Percentiles rank a stretch among this genome's conserved stretches.
Conservation (phyloP, 2,113 vertebrate genomes). For the Myiopsitta monachus region DNA sequence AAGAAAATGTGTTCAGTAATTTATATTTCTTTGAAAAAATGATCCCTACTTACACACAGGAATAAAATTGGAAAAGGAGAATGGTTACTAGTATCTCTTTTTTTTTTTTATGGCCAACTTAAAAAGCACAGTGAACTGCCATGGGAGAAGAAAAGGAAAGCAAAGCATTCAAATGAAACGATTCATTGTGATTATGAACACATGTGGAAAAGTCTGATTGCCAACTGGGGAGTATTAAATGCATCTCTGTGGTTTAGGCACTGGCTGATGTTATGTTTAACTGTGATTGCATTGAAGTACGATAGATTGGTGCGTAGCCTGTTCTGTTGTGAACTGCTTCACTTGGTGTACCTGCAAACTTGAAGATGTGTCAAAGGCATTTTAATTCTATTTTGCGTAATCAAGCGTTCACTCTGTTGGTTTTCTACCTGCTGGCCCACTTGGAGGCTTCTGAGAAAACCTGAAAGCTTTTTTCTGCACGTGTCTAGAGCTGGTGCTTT, state of each 20-base stretch:
- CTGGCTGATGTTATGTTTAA: conserved; percentile 36
- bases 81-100: background rate
- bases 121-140: background rate
- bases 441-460: conserved; percentile 18
- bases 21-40: background rate
- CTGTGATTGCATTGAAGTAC: conserved; percentile 62
- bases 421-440: background rate
- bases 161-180: conserved; percentile 60
- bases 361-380: background rate
- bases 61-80: background rate
- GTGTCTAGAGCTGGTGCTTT: background rate
- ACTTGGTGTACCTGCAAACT: background rate
- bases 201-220: conserved; percentile 70
- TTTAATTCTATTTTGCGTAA: conserved; percentile 56
- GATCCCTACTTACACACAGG: background rate
- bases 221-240: conserved; percentile 68
- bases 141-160: conserved; percentile 52
- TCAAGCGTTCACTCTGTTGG: background rate
- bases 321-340: conserved; percentile 18
- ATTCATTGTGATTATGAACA: conserved; percentile 63
- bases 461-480: background rate
- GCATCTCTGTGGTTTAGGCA: conserved; percentile 1
- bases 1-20: background rate
- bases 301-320: conserved; percentile 50
- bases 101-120: background rate